Conservation (phyloP, 2,888 invertebrate genomes). For the Gortyna flavago region DNA sequence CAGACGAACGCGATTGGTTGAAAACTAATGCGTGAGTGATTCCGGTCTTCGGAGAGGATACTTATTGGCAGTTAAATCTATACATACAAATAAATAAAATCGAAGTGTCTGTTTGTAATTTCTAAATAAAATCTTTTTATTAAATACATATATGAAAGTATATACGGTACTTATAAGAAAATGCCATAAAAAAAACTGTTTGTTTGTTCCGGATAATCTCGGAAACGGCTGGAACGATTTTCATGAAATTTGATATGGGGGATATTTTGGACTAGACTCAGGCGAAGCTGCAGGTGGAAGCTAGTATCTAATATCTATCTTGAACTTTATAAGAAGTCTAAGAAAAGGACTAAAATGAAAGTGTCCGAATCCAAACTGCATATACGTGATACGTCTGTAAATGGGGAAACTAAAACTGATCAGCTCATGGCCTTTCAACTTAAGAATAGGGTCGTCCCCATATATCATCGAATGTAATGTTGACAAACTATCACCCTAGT, state of each 20-base stretch:
- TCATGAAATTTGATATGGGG: neutral
- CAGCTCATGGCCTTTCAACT: neutral
- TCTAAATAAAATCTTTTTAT: neutral
- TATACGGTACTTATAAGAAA: neutral
- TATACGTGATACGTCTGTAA: constrained; percentile 29
- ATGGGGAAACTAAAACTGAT: neutral
- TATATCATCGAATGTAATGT: constrained; percentile 10
- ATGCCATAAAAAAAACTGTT: neutral
- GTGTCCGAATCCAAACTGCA: neutral
- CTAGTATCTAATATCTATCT: constrained; percentile 3
- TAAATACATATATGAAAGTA: neutral
- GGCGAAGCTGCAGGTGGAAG: neutral
- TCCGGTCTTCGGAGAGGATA: constrained; percentile 6
- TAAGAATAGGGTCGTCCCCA: neutral
- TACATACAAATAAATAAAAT: neutral
- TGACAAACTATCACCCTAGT: constrained; percentile 13
- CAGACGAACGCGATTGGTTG: constrained; percentile 30
- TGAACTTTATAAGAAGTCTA: constrained; percentile 7
- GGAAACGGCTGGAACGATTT: neutral
- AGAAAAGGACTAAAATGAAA: constrained; percentile 11
- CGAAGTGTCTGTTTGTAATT: neutral
- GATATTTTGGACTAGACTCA: neutral
- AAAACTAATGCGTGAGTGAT: constrained; percentile 29
- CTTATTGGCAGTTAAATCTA: neutral
- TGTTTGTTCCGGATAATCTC: too few relatives aligned